Evolutionary conservation across 1,140 invertebrate species (phyloP), one percentile per base, ranked within the genome.

Genomic region (Daktulosphaira vitifoliae): DNA sequence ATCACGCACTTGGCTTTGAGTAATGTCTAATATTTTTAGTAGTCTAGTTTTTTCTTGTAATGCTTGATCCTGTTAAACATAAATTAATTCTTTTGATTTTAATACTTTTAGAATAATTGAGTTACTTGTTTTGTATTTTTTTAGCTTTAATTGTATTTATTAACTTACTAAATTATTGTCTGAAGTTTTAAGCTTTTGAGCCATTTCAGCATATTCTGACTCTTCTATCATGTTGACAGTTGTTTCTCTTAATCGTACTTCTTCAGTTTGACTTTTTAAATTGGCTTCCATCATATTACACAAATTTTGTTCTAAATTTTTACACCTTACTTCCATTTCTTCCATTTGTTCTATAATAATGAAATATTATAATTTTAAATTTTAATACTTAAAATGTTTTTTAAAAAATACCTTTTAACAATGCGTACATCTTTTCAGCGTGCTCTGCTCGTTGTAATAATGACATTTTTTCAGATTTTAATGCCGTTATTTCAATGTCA

Each of bases 1-100:
- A 13, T 65, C 48, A 42, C 70, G 48, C 18, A 72, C 68, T 53
- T 68, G 69, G 7, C 65, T 51, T 23, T 70, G 68, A 38, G 70
- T 70, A 46, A 70, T 68, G 11, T 70, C 56, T 62, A 62, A n/a
- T 33, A 62, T 44, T 44, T 23, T 62, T 3, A 62, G 44, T 62
- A 62, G 29, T 22, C 56, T 26, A 20, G 39, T 62, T 48, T 9
- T 46, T 62, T 62, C 56, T 33, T 15, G 9, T 13, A 62, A 15
- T 29, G 25, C 23, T 62, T 62, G 38, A 46, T 62, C 42, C 56
- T 62, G 29, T 6, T 33, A 33, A 62, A 15, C 2, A 62, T 46
- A 5, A 59, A 16, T 18, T n/a, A 5, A 26, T 13, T 44, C n/a
- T 2, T 16, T 8, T 25, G 16, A 16, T 23, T 26, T 15, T 29